These are phyloP conservation scores for Pampus argenteus DNA, from an alignment of 2,797 vertebrate genomes.

Conservation along the genomic window DNA sequence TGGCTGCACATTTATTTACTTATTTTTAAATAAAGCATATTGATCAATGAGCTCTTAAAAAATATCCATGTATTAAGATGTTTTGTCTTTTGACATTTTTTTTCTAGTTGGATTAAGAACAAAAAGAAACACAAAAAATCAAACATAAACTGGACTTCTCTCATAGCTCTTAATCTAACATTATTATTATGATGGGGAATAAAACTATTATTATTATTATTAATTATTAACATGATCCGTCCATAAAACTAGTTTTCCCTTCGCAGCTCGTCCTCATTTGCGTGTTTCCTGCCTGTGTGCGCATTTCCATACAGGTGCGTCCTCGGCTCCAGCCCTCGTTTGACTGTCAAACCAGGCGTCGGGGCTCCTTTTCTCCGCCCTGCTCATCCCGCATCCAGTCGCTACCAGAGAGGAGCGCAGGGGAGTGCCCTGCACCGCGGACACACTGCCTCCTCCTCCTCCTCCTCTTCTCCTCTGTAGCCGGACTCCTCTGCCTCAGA, in stretches of 20 bases:
- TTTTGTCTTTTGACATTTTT: too few species aligned
- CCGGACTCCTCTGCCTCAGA: conserved; percentile 37
- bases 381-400: conserved; percentile 70
- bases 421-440: conserved; percentile 61
- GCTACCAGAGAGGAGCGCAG: conserved; percentile 60
- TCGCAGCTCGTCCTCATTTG: conserved; percentile 59
- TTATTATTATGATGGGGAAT: too few species aligned
- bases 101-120: too few species aligned
- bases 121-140: too few species aligned
- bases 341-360: conserved; percentile 68
- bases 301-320: conserved; percentile 71
- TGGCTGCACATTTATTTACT: too few species aligned
- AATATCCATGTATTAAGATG: too few species aligned
- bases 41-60: too few species aligned
- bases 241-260: conserved; percentile 39
- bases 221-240: too few species aligned
- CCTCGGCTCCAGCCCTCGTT: conserved; percentile 38
- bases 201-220: too few species aligned
- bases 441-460: conserved; percentile 15
- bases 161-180: too few species aligned
- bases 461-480: conserved; percentile 18
- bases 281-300: conserved; percentile 33
- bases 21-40: too few species aligned
- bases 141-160: too few species aligned
- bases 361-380: conserved; percentile 41